Percentiles rank a stretch among this genome's conserved stretches.
Evolutionary conservation across 2,113 vertebrate genomes (phyloP).

Genomic region (Gasterosteus nipponicus): DNA sequence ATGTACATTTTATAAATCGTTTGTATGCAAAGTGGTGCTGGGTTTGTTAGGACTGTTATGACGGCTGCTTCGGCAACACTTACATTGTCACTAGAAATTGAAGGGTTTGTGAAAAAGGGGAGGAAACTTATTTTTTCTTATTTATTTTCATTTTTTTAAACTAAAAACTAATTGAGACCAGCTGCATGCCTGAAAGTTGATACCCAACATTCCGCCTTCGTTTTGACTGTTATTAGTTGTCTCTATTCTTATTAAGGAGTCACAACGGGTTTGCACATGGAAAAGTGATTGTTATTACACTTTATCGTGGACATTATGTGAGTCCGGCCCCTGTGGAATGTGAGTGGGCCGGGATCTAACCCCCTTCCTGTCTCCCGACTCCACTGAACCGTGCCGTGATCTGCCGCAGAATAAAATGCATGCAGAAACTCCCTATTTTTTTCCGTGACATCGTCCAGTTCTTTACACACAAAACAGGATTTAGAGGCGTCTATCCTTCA

Average conservation of each 20-base stretch:
- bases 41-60: conserved; percentile 48
- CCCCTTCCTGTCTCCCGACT: not conserved
- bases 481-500: conserved; percentile 18
- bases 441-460: not conserved
- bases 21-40: conserved; percentile 72
- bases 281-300: conserved; percentile 31
- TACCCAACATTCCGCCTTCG: conserved; percentile 48
- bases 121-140: conserved; percentile 50
- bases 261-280: conserved; percentile 45
- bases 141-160: conserved; percentile 43
- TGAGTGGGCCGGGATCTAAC: conserved; percentile 11
- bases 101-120: conserved; percentile 46
- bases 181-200: conserved; percentile 74
- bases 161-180: conserved; percentile 48
- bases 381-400: conserved; percentile 26
- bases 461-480: conserved; percentile 15
- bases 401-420: conserved; percentile 52
- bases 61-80: conserved; percentile 43
- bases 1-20: conserved; percentile 77
- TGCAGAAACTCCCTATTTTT: conserved; percentile 28
- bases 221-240: conserved; percentile 53
- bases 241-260: conserved; percentile 37
- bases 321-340: conserved; percentile 36
- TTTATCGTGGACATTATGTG: conserved; percentile 39
- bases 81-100: conserved; percentile 40